These are phyloP conservation scores for Pachydiplax longipennis DNA, from an alignment of 2,888 invertebrate genomes.

Conservation along the genomic window DNA sequence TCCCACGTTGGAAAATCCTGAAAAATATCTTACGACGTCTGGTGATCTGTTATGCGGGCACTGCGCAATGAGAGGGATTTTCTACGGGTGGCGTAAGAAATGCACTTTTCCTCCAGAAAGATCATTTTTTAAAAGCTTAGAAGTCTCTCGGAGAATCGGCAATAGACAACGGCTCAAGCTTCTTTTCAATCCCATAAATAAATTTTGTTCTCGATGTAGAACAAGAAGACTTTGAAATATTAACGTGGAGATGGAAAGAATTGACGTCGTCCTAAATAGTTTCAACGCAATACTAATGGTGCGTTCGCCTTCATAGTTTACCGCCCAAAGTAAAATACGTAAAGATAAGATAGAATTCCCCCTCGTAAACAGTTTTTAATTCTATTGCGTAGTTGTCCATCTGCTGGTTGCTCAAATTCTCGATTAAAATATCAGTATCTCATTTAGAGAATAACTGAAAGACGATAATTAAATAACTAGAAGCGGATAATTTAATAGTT, in stretches of 20 bases:
- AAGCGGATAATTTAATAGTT: too few relatives aligned
- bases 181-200: not conserved
- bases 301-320: not conserved
- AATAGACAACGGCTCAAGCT: not conserved
- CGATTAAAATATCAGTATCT: too few relatives aligned
- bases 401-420: too few relatives aligned
- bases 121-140: not conserved
- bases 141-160: not conserved
- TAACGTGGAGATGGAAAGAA: not conserved
- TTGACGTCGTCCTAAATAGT: slow-evolving; percentile 20
- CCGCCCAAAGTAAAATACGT: not conserved
- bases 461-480: too few relatives aligned
- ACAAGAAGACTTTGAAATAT: not conserved
- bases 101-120: not conserved
- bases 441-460: too few relatives aligned
- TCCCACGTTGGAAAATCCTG: not conserved
- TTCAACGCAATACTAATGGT: not conserved
- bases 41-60: slow-evolving; percentile 7
- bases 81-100: not conserved
- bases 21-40: not conserved
- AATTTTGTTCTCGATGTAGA: not conserved
- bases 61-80: slow-evolving; percentile 7
- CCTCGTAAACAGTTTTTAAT: too few relatives aligned
- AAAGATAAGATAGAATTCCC: not conserved
- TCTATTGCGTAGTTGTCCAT: too few relatives aligned